Conservation (phyloP, 2,113 vertebrate species). For the Rhynchomys soricoides region DNA sequence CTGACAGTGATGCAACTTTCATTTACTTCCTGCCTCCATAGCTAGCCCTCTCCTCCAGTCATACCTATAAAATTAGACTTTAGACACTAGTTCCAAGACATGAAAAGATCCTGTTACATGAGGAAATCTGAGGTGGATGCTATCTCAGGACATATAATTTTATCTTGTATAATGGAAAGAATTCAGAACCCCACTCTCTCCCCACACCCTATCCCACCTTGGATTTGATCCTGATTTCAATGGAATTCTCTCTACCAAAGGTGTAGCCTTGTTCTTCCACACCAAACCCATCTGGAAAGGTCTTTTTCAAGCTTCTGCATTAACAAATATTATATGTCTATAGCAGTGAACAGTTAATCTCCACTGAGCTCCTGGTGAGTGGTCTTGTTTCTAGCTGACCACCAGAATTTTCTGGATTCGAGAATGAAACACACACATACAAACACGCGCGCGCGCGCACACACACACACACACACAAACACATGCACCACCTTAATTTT, state of each 20-base stretch:
- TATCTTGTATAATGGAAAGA: neutral
- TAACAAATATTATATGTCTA: no score
- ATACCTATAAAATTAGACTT: no score
- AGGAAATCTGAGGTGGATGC: neutral
- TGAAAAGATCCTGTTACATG: neutral
- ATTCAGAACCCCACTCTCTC: neutral
- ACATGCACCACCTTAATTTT: no score
- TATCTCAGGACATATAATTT: no score
- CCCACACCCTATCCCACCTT: fast-evolving
- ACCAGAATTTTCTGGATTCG: no score
- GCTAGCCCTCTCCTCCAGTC: fast-evolving
- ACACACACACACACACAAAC: no score
- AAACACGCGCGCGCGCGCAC: no score
- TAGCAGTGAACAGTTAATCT: no score
- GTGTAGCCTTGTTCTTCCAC: neutral
- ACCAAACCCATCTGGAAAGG: neutral
- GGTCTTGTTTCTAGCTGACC: no score
- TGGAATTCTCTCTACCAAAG: neutral
- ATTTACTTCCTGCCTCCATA: no score
- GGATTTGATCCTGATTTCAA: neutral
- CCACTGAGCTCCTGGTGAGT: no score
- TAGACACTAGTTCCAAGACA: neutral
- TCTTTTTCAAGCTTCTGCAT: neutral
- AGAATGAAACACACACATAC: no score
- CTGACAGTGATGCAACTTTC: neutral